Evolutionary conservation across 2,113 vertebrate species (phyloP).

Genomic region (Dipodomys merriami): DNA sequence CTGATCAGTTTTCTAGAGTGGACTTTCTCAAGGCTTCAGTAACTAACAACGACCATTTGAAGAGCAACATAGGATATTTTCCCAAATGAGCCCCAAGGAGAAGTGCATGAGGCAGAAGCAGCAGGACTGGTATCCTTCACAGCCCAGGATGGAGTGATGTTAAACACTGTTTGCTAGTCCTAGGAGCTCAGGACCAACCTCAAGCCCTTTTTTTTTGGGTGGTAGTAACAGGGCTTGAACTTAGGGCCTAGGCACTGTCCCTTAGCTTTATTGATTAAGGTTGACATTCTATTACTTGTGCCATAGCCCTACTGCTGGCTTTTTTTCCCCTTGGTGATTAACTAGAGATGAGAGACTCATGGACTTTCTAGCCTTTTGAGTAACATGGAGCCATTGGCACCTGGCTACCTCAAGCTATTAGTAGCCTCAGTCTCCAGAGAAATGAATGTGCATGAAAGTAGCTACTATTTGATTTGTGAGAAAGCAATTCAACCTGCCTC

Average conservation of each 20-base stretch:
- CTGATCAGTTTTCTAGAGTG: not conserved
- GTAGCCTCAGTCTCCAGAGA: not conserved
- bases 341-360: too few relatives aligned
- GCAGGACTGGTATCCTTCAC: fast-evolving
- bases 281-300: too few relatives aligned
- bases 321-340: too few relatives aligned
- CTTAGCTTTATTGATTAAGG: too few relatives aligned
- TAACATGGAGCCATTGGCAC: too few relatives aligned
- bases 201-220: not conserved
- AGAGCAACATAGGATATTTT: not conserved
- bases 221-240: too few relatives aligned
- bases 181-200: not conserved
- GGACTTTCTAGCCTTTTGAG: too few relatives aligned
- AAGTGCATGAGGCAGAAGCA: not conserved
- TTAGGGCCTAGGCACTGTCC: too few relatives aligned
- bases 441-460: not conserved
- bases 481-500: not conserved
- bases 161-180: not conserved
- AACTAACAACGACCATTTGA: not conserved
- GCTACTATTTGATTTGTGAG: not conserved
- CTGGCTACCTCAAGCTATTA: not conserved
- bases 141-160: not conserved
- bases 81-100: not conserved
- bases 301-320: too few relatives aligned
- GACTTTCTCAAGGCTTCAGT: not conserved